Conservation (phyloP, 2,888 invertebrate species). For the Caenorhabditis panamensis region DNA sequence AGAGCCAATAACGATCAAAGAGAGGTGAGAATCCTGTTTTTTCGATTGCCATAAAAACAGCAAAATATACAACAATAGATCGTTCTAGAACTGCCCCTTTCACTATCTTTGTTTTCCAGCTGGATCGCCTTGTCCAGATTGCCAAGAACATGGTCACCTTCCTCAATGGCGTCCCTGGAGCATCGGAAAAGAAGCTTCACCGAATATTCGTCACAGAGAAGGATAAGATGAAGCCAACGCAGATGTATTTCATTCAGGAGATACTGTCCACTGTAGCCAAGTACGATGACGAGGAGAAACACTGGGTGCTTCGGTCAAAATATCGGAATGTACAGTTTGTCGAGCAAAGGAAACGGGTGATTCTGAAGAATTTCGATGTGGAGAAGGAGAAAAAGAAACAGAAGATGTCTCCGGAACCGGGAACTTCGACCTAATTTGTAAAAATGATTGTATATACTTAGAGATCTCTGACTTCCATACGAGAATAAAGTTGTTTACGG, state of each 20-base stretch:
- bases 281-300: slow-evolving; percentile 43
- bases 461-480: too few species aligned
- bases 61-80: too few species aligned
- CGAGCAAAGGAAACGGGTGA: neutral
- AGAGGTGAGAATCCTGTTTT: too few species aligned
- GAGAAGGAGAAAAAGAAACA: neutral
- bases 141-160: slow-evolving; percentile 7
- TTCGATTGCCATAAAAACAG: too few species aligned
- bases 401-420: neutral
- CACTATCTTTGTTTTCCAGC: slow-evolving; percentile 15
- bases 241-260: slow-evolving; percentile 62
- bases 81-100: too few species aligned
- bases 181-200: neutral
- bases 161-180: neutral
- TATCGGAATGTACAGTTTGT: slow-evolving; percentile 1
- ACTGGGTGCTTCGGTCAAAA: slow-evolving; percentile 63
- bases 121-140: slow-evolving; percentile 10
- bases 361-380: neutral
- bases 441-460: too few species aligned
- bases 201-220: neutral
- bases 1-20: slow-evolving; percentile 20
- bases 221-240: slow-evolving; percentile 18
- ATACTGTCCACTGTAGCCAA: slow-evolving; percentile 63
- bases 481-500: too few species aligned
- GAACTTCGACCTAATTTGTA: neutral